phyloP scores from a whole-genome alignment of 2,888 invertebrate species.

The Pyrrhosoma nymphula region DNA sequence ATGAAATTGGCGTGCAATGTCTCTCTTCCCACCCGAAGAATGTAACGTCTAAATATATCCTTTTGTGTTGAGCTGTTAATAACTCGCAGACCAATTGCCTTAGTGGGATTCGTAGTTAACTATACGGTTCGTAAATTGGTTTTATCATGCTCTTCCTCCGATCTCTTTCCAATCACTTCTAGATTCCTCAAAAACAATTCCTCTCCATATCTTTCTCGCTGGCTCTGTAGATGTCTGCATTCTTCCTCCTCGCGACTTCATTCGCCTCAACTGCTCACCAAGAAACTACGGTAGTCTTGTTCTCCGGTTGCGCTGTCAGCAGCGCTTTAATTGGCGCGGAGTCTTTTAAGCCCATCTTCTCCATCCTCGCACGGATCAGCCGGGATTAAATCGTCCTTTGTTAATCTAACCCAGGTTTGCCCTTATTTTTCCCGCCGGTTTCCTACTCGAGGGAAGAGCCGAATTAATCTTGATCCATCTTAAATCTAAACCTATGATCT shows the following conservation, averaged over 20 bases:
- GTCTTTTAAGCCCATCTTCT: not conserved
- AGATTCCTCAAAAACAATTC: no score
- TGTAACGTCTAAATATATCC: not conserved
- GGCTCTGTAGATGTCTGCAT: no score
- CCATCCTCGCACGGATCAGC: not conserved
- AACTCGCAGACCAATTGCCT: no score
- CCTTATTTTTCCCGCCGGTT: not conserved
- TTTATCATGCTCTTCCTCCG: no score
- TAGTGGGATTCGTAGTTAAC: no score
- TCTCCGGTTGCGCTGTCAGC: not conserved
- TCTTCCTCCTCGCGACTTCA: not conserved
- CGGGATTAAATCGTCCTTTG: not conserved
- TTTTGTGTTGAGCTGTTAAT: no score
- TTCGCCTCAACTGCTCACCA: not conserved
- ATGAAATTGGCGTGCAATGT: no score
- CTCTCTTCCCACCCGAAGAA: not conserved
- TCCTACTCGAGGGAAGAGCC: not conserved
- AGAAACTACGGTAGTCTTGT: not conserved
- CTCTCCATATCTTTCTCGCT: no score
- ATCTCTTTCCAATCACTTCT: no score
- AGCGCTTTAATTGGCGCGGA: not conserved
- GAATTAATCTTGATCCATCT: not conserved
- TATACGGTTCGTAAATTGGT: not conserved
- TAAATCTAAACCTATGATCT: not conserved
- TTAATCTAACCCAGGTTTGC: not conserved